Evolutionary conservation across 2,113 vertebrate genomes (phyloP).

Genomic region (Hippocampus abdominalis): DNA sequence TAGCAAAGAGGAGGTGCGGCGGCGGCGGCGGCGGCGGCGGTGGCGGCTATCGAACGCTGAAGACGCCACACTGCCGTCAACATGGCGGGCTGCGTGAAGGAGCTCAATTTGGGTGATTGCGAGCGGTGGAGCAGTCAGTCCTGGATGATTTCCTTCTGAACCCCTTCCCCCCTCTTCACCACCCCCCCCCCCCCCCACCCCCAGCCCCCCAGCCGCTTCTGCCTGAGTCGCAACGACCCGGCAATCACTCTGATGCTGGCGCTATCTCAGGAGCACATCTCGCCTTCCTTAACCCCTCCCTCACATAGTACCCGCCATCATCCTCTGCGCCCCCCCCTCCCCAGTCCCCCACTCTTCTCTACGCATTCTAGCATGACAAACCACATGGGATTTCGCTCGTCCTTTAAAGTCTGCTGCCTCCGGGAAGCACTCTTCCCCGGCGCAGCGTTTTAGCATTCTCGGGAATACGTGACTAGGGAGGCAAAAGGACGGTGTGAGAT

Average conservation of each 20-base stretch:
- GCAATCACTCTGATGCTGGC: constrained; percentile 63
- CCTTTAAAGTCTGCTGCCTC: constrained; percentile 74
- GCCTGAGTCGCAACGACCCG: constrained; percentile 46
- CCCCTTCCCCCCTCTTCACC: constrained; percentile 16
- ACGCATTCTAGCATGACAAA: constrained; percentile 75
- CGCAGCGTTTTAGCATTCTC: constrained; percentile 72
- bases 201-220: not conserved
- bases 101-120: constrained; percentile 67
- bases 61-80: constrained; percentile 29
- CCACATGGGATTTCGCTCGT: constrained; percentile 73
- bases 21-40: not conserved
- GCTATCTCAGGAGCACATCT: constrained; percentile 66
- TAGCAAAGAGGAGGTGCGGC: not conserved
- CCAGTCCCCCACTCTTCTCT: constrained; percentile 1
- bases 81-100: constrained; percentile 33
- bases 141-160: constrained; percentile 63
- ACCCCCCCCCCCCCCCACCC: constrained; percentile 4
- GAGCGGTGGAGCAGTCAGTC: constrained; percentile 59
- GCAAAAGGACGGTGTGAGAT: constrained; percentile 57
- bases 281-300: constrained; percentile 21
- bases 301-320: constrained; percentile 15
- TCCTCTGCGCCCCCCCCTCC: constrained; percentile 5
- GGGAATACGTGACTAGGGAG: constrained; percentile 71
- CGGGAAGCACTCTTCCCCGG: constrained; percentile 69
- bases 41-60: constrained; percentile 28